A percentile compares a stretch with the other conserved stretches of the same genome.
Evolutionary conservation across 2,888 invertebrate species (phyloP).

Genomic region (Eremobia ochroleuca): DNA sequence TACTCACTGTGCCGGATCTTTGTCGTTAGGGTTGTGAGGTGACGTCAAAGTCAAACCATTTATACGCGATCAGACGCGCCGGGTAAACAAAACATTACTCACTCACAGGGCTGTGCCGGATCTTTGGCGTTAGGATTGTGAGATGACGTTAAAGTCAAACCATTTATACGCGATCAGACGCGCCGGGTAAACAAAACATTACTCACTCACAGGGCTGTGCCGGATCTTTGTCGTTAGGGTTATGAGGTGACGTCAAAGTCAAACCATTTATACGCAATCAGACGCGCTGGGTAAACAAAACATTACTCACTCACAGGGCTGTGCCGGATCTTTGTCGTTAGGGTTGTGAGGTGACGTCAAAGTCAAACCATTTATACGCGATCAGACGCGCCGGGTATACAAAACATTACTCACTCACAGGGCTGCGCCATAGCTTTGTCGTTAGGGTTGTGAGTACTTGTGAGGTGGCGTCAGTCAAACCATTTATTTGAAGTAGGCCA

Average conservation of each 20-base stretch:
- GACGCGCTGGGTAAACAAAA: constrained; percentile 32
- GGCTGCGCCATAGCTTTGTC: background rate
- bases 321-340: background rate
- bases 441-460: background rate
- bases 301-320: constrained; percentile 7
- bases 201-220: constrained; percentile 14
- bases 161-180: constrained; percentile 14
- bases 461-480: no score
- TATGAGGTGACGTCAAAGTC: background rate
- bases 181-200: constrained; percentile 32
- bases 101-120: no score
- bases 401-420: constrained; percentile 19
- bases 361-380: constrained; percentile 10
- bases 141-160: no score
- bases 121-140: background rate
- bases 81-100: constrained; percentile 33
- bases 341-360: background rate
- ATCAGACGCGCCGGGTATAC: constrained; percentile 23
- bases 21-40: background rate
- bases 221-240: background rate
- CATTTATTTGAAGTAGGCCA: no score
- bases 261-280: constrained; percentile 7
- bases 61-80: constrained; percentile 8
- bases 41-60: no score
- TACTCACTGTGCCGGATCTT: background rate